phyloP scores from a whole-genome alignment of 2,888 invertebrate species.

The Pocota personata region DNA sequence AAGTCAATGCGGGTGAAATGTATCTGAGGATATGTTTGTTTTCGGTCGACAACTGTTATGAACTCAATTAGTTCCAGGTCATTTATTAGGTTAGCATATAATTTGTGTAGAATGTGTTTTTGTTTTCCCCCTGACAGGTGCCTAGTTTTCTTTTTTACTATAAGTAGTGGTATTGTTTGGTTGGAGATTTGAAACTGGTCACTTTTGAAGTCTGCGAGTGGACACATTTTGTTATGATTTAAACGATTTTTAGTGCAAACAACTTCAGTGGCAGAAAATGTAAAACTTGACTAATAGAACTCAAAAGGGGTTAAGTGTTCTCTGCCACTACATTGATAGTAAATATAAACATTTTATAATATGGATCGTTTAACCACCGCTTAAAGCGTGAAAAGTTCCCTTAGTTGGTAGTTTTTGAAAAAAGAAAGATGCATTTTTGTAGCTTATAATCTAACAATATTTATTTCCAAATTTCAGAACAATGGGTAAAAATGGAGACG shows the following conservation, averaged over 20 bases:
- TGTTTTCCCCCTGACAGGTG: constrained; percentile 35
- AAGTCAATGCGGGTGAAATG: constrained; percentile 10
- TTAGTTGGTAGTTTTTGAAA: too few relatives aligned
- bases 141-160: too few relatives aligned
- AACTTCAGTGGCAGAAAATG: not conserved
- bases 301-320: not conserved
- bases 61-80: constrained; percentile 66
- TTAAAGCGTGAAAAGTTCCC: too few relatives aligned
- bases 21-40: not conserved
- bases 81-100: constrained; percentile 20
- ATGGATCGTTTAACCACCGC: too few relatives aligned
- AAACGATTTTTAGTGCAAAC: not conserved
- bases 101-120: constrained; percentile 5
- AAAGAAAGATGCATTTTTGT: too few relatives aligned
- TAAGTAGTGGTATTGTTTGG: too few relatives aligned
- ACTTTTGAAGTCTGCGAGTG: not conserved
- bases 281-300: not conserved
- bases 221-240: not conserved
- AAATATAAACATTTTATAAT: too few relatives aligned
- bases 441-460: too few relatives aligned
- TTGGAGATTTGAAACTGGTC: too few relatives aligned
- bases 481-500: too few relatives aligned
- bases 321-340: too few relatives aligned
- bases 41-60: constrained; percentile 55
- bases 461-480: too few relatives aligned